phyloP scores from a whole-genome alignment of 2,797 vertebrate genomes.

The Myiotriccus ornatus region DNA sequence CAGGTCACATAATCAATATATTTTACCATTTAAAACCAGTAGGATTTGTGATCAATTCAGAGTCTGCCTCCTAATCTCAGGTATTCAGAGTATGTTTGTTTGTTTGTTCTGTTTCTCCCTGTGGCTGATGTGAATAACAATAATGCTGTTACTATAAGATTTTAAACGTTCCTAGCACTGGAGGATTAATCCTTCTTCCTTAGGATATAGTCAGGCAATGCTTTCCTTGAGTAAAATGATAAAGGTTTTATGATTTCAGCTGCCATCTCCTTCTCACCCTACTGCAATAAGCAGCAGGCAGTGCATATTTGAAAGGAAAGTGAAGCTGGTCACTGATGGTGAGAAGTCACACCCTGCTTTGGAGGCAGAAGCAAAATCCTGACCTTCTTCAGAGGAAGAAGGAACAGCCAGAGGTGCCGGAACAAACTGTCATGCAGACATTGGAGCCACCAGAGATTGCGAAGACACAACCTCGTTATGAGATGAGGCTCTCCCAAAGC shows the following conservation, averaged over 20 bases:
- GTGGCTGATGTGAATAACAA: conserved; percentile 8
- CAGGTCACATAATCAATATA: conserved; percentile 19
- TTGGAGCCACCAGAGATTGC: background rate
- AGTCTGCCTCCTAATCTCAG: background rate
- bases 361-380: background rate
- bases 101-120: background rate
- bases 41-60: background rate
- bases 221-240: background rate
- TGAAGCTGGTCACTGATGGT: background rate
- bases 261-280: background rate
- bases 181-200: background rate
- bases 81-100: background rate
- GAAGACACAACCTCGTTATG: background rate
- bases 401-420: background rate
- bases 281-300: background rate
- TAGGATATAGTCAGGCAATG: background rate
- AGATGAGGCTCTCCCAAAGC: conserved; percentile 17
- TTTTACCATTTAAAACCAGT: background rate
- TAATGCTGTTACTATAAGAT: background rate
- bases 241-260: background rate
- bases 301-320: background rate
- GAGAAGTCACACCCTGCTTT: background rate
- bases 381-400: background rate
- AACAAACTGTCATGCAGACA: background rate
- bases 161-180: background rate